Evolutionary conservation across 1,140 invertebrate species (phyloP), one percentile per base, ranked within the genome.

Genomic region (Brachionus koreanus): DNA sequence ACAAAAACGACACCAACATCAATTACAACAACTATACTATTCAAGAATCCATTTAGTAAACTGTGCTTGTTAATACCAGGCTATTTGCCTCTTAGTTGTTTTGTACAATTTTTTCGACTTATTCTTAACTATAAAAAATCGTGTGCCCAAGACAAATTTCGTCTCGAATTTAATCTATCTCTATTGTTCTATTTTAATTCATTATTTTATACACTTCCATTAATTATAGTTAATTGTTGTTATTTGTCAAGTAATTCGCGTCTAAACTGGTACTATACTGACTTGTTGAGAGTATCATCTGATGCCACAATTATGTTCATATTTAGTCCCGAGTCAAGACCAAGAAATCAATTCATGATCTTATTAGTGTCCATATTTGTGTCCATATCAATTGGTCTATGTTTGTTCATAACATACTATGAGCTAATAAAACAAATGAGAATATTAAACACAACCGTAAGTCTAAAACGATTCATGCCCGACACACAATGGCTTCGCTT

Each of bases 21-120:
- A 29, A 29, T 3, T 2, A 3, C 29, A 29, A 29, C 29, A 29
- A 29, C 29, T 29, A 29, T 42, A 19, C 7, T 79, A n/a, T 79
- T 79, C 49, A 43, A 29, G 5, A 57, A 79, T 65, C 76, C 76
- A 29, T 79, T 79, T 57, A 63, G 76, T 43, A 79, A 79, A 43
- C 23, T 79, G 9, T 61, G 76, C 16, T 49, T 79, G 5, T 65
- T 79, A 37, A 43, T 79, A 43, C 76, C 76, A 16, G 76, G 76
- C 49, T 57, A 37, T 65, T 61, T 79, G 46, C 76, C 76, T 23
- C 16, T 79, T 6, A 65, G 33, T 43, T 39, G n/a, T 39, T 65
- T 79, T 43, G 39, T 61, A 25, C 76, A 79, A 57, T 79, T 65
- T 57, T 61, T 79, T 61, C 19, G 23, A 37, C n/a, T 61, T 37